These are phyloP conservation scores for Chrysolina americana DNA, from an alignment of 2,888 invertebrate species.

Conservation along the genomic window DNA sequence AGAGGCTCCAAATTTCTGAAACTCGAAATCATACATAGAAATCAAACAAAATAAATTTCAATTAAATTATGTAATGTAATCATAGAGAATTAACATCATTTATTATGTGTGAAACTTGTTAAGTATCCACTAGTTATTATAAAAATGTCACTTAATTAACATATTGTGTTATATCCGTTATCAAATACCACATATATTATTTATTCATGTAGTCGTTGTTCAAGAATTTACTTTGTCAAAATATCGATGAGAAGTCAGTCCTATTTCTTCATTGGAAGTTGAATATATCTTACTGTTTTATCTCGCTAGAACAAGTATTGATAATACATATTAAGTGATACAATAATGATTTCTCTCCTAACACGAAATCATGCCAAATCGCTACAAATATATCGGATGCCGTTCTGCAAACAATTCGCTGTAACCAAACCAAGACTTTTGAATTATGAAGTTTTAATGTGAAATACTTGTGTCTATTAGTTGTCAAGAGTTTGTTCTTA, in stretches of 20 bases:
- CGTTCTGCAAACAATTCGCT: no score
- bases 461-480: neutral
- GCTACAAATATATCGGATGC: no score
- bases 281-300: no score
- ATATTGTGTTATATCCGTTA: slow-evolving; percentile 34
- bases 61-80: neutral
- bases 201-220: neutral
- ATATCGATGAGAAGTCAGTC: neutral
- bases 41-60: neutral
- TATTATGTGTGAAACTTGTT: slow-evolving; percentile 38
- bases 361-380: no score
- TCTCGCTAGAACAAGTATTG: no score
- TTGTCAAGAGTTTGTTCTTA: neutral
- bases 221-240: neutral
- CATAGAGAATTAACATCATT: slow-evolving; percentile 38
- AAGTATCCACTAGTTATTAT: slow-evolving; percentile 8
- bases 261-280: no score
- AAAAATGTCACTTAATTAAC: slow-evolving; percentile 41
- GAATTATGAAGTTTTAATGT: neutral
- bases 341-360: no score
- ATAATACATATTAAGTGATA: no score
- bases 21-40: no score
- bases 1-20: no score
- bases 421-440: no score
- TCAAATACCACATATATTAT: slow-evolving; percentile 2